Base-by-base conservation (phyloP, 2,797 vertebrate genomes). In the Pipistrellus pygmaeus region DNA sequence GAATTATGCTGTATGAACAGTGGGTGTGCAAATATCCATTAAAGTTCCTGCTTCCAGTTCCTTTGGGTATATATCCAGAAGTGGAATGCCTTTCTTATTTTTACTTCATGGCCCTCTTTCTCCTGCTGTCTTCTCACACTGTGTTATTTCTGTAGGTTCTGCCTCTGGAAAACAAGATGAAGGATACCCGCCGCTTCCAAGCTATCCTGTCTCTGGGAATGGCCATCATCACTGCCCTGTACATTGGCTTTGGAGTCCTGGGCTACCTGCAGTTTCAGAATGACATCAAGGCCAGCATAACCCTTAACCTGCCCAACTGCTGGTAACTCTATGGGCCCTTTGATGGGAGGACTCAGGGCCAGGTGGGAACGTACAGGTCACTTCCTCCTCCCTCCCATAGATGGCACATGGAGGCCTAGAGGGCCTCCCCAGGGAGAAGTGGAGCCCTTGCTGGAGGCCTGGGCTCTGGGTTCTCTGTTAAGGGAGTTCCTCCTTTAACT, bases 131-230 rank as follows among this genome's bases (percentile, higher is more conserved):
- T 90, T 57, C 21, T 25, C 88, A 83, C 21, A 89, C n/a, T 64
- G 18, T 96, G 41, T 38, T 51, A 18, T 66, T 38, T 48, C 86
- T 13, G 0, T 92, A 99, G 99, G 99, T 99, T 23, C 98, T 99
- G 55, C 99, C 99, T 4, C 98, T 99, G 95, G 99, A 99, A 97
- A 99, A 99, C 97, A 99, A 99, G 98, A 99, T 99, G 99, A 99
- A 99, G 97, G 98, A 98, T 25, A 98, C 99, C 0, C 98, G 98
- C 92, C 98, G 96, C 15, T 99, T 99, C 97, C 97, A 98, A 9
- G 8, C 90, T 35, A 98, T 99, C 53, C 98, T 99, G 38, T 99
- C 98, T 0, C 25, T 98, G 85, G 99, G 99, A 35, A 99, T 99
- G 99, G 97, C 95, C 32, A 98, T 99, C 9, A 98, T 99, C 97